phyloP scores from a whole-genome alignment of 2,113 vertebrate species.

The Cryptomyrus ogoouensis region DNA sequence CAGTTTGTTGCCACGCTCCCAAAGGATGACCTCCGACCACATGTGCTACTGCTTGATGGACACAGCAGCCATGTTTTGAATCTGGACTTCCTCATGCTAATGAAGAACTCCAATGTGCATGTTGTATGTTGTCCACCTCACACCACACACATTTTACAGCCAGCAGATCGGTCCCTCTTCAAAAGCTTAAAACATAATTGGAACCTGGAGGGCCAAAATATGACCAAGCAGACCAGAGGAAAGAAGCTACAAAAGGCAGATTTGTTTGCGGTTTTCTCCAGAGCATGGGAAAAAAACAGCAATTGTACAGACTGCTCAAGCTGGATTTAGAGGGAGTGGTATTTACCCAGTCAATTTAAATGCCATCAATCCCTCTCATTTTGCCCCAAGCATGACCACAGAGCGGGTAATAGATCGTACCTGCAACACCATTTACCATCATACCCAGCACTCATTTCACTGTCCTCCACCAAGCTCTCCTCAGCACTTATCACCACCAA shows the following conservation, averaged over 20 bases:
- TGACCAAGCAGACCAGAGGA: background rate
- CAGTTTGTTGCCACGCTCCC: constrained; percentile 7
- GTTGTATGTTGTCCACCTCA: constrained; percentile 17
- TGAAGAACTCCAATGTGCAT: constrained; percentile 26
- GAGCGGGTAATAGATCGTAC: background rate
- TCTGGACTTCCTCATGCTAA: constrained; percentile 17
- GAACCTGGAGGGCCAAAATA: background rate
- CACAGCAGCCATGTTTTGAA: constrained; percentile 16
- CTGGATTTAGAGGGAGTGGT: background rate
- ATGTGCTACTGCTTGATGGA: constrained; percentile 25
- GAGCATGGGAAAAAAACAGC: background rate
- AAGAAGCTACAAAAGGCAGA: background rate
- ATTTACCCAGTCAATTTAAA: background rate
- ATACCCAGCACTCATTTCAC: background rate
- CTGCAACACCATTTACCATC: background rate
- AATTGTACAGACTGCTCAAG: background rate
- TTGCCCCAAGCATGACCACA: background rate
- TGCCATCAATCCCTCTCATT: background rate
- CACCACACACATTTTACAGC: constrained; percentile 16
- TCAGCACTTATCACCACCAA: too few relatives aligned
- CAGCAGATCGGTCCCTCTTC: background rate
- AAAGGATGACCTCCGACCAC: constrained; percentile 23
- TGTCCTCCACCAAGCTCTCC: background rate
- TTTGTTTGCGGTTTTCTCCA: too few relatives aligned
- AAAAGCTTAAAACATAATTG: background rate